Base-by-base conservation (phyloP, 2,888 invertebrate genomes). In the Acheta domesticus region DNA sequence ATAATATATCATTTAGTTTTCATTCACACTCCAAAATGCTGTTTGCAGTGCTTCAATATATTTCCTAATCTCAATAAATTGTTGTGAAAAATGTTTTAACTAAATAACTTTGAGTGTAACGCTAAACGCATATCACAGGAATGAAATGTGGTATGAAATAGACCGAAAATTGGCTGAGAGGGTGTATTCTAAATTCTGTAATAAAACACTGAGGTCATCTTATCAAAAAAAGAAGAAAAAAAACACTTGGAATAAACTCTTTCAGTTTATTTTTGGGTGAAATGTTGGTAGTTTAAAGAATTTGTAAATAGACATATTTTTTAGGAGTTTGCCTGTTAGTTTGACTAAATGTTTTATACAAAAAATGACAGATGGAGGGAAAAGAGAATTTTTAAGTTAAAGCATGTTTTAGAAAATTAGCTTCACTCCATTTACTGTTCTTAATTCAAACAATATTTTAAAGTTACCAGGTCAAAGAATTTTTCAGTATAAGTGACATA, bases 261-360 rank as follows among this genome's bases (percentile, higher is more conserved):
- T 62, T 19, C 62, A 62, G 62, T 62, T 62, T n/a, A 62, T 62
- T 62, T 36, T 19, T 62, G 62, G 62, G n/a, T 62, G 62, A 19
- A 62, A 14, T 62, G 62, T 62, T 62, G 62, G n/a, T 62, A 62
- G 62, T 62, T 19, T 62, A n/a, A 62, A 62, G 36, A 62, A 62
- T 62, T 62, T 62, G 62, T 62, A 62, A 14, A 62, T 62, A 62
- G 62, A 62, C 14, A n/a, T 62, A 62, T 62, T 62, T 62, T 62
- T n/a, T 62, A 62, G 62, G 62, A 62, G 16, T 19, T 62, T 62
- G 62, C n/a, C 62, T 62, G 62, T 62, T 62, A 62, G 62, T 62
- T 62, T 62, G 62, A 19, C 62, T 62, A 62, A 62, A 62, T 62
- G 62, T 62, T 62, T 62, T 62, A 62, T 62, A 62, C 62, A 62